Conservation (phyloP, 2,888 invertebrate species). For the Tipula helvola region DNA sequence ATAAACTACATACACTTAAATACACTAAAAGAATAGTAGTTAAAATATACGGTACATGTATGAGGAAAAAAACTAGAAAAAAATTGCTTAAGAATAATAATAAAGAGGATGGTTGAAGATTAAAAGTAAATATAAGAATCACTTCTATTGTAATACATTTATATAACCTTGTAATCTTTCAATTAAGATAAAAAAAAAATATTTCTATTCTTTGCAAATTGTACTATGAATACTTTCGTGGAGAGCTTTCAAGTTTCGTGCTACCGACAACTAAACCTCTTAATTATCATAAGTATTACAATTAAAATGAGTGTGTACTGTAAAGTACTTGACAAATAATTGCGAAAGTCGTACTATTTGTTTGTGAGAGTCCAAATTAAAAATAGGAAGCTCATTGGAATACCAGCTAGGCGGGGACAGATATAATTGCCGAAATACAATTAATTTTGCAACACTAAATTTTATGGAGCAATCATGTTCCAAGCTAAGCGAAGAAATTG, state of each 20-base stretch:
- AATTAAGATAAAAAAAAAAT: not conserved
- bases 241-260: not conserved
- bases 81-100: not conserved
- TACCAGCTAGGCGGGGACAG: too few relatives aligned
- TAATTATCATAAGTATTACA: not conserved
- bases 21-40: not conserved
- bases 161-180: not conserved
- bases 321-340: too few relatives aligned
- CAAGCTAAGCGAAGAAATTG: too few relatives aligned
- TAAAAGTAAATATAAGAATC: not conserved
- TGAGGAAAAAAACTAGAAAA: not conserved
- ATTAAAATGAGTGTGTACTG: not conserved
- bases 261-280: not conserved
- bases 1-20: not conserved
- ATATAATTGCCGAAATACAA: too few relatives aligned
- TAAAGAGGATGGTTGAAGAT: conserved; percentile 4
- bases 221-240: not conserved
- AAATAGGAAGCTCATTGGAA: too few relatives aligned
- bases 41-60: not conserved
- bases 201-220: not conserved
- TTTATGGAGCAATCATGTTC: too few relatives aligned
- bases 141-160: not conserved
- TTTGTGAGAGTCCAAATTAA: too few relatives aligned
- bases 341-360: too few relatives aligned
- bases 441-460: too few relatives aligned